These are phyloP conservation scores for Apostichopus californicus DNA, from an alignment of 35 echinoderm and acorn worm genomes.

Conservation along the genomic window DNA sequence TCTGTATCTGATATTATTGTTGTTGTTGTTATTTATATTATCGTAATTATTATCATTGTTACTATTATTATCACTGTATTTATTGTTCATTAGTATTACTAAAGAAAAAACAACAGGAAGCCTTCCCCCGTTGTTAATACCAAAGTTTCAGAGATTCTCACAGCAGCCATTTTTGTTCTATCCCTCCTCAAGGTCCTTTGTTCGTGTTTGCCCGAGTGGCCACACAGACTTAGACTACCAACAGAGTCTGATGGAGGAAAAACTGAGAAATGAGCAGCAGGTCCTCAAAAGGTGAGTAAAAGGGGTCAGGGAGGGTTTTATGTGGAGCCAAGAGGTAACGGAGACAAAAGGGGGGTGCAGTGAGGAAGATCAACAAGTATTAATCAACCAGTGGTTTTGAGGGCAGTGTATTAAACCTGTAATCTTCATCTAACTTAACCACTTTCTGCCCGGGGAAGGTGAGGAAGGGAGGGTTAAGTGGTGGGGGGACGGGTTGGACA, in stretches of 20 bases:
- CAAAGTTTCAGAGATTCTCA: background rate
- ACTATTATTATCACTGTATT: too few relatives aligned
- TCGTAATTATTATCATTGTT: too few relatives aligned
- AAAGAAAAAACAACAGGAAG: too few relatives aligned
- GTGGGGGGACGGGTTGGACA: too few relatives aligned
- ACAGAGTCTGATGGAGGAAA: slow-evolving; percentile 85
- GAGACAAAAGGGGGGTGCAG: background rate
- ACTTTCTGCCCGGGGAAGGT: too few relatives aligned
- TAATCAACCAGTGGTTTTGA: background rate
- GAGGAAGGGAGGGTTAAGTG: too few relatives aligned
- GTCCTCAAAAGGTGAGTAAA: slow-evolving; percentile 78
- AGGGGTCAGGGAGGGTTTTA: background rate
- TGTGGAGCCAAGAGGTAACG: background rate
- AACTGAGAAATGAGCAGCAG: slow-evolving; percentile 75
- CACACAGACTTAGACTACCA: slow-evolving; percentile 94
- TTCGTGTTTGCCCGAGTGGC: slow-evolving; percentile 57
- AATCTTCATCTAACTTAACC: too few relatives aligned
- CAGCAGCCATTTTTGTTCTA: background rate
- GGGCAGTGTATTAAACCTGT: too few relatives aligned
- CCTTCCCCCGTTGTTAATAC: background rate
- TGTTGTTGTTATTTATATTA: too few relatives aligned
- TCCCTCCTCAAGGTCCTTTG: slow-evolving; percentile 47
- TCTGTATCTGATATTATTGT: too few relatives aligned
- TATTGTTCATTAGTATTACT: too few relatives aligned
- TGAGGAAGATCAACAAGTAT: background rate